Conservation (phyloP, 2,113 vertebrate species). For the Perca fluviatilis region DNA sequence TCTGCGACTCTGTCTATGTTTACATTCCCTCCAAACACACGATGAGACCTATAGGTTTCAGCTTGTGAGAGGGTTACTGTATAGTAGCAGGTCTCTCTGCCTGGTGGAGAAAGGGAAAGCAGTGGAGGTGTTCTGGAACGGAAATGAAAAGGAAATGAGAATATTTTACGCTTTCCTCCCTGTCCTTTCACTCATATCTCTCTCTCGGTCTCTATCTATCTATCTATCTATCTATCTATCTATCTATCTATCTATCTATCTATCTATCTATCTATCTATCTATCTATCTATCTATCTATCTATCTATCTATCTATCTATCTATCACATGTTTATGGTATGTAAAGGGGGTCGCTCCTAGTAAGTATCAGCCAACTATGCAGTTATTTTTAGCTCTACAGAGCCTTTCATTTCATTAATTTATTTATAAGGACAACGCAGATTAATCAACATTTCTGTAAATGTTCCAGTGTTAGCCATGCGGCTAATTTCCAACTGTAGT, state of each 20-base stretch:
- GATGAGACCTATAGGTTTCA: background rate
- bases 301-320: background rate
- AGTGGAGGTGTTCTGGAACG: constrained; percentile 57
- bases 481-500: no score
- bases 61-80: background rate
- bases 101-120: constrained; percentile 37
- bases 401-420: no score
- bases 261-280: no score
- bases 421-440: no score
- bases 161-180: constrained; percentile 13
- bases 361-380: no score
- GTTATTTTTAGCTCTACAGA: background rate
- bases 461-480: no score
- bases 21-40: background rate
- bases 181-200: background rate
- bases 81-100: constrained; percentile 29
- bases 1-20: background rate
- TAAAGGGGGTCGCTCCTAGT: background rate
- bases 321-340: background rate
- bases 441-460: no score
- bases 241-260: no score
- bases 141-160: constrained; percentile 73
- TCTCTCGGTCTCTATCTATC: background rate
- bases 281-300: background rate
- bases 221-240: no score